These are phyloP conservation scores for Apaloderma vittatum DNA, from an alignment of 2,113 vertebrate genomes.

Conservation along the genomic window DNA sequence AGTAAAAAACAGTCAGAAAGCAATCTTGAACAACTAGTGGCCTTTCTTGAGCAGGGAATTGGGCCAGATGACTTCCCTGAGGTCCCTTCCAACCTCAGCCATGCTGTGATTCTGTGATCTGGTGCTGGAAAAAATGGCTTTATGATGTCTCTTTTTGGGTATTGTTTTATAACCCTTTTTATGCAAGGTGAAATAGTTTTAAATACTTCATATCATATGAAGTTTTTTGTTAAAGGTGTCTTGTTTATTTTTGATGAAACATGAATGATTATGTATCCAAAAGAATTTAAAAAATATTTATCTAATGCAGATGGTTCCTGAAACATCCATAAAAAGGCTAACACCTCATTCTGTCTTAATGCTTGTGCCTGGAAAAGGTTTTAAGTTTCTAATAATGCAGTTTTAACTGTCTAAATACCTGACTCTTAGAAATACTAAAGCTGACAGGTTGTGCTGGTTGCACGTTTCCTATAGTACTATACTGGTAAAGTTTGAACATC, in stretches of 20 bases:
- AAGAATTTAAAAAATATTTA: background rate
- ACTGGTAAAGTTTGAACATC: background rate
- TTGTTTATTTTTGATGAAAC: background rate
- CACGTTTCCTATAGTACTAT: background rate
- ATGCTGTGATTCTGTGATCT: background rate
- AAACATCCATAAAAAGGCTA: background rate
- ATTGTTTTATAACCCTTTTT: background rate
- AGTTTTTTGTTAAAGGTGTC: background rate
- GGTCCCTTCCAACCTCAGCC: background rate
- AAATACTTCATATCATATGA: background rate
- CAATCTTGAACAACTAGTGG: background rate
- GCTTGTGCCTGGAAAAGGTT: background rate
- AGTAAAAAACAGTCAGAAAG: accelerated
- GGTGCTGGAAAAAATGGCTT: background rate
- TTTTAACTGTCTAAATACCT: background rate
- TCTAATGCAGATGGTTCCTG: background rate
- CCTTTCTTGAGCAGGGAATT: background rate
- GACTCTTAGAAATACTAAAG: background rate
- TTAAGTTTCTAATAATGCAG: background rate
- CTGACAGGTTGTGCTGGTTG: background rate
- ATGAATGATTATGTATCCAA: background rate
- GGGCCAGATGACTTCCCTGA: background rate
- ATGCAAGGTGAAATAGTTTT: background rate
- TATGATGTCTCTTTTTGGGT: background rate
- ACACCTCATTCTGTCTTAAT: background rate